Conservation (phyloP, 2,113 vertebrate genomes). For the Cynopterus brachyotis region DNA sequence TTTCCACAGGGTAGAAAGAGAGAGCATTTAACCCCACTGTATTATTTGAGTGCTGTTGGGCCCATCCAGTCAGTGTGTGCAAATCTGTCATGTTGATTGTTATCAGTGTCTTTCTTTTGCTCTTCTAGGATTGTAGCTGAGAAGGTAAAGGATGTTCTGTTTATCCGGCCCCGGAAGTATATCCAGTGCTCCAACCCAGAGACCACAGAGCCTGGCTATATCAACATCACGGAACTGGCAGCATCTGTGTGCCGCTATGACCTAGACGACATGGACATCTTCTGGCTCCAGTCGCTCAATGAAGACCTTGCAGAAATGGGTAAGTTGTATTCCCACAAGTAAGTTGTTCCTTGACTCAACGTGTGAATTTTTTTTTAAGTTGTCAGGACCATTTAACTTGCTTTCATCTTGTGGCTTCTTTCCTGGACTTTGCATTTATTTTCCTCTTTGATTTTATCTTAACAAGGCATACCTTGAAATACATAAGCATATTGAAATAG, state of each 20-base stretch:
- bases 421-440: slow-evolving; percentile 18
- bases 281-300: slow-evolving; percentile 94
- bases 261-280: slow-evolving; percentile 95
- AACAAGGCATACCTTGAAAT: slow-evolving; percentile 42
- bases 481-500: slow-evolving; percentile 30
- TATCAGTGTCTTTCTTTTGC: slow-evolving; percentile 29
- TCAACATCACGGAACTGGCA: slow-evolving; percentile 93
- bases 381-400: slow-evolving; percentile 22
- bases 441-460: slow-evolving; percentile 52
- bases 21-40: not conserved
- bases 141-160: slow-evolving; percentile 90
- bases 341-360: not conserved
- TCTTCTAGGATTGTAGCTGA: slow-evolving; percentile 88
- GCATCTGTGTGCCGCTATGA: slow-evolving; percentile 96
- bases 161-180: slow-evolving; percentile 92
- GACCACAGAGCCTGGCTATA: slow-evolving; percentile 89
- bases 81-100: slow-evolving; percentile 47
- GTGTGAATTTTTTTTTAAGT: not conserved
- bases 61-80: not conserved
- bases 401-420: slow-evolving; percentile 38
- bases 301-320: slow-evolving; percentile 92
- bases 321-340: slow-evolving; percentile 76
- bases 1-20: not conserved
- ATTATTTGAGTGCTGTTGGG: not conserved
- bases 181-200: slow-evolving; percentile 91